phyloP scores from a whole-genome alignment of 2,888 invertebrate genomes.

The Leptopterna dolabrata region DNA sequence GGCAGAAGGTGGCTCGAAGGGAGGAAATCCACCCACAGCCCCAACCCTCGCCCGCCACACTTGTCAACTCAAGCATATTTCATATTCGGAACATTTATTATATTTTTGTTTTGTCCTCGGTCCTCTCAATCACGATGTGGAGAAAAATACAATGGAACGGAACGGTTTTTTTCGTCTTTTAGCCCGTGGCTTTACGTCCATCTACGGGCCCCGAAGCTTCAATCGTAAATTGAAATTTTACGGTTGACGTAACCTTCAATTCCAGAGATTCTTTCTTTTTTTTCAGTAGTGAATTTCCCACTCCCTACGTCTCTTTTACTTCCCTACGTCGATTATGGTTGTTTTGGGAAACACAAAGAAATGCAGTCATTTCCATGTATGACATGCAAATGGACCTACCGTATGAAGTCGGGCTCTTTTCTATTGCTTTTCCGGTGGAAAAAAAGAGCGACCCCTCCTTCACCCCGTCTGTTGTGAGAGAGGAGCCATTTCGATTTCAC shows the following conservation, averaged over 20 bases:
- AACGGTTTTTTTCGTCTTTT: slow-evolving; percentile 36
- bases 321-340: slow-evolving; percentile 51
- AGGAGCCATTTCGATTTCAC: background rate
- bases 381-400: slow-evolving; percentile 58
- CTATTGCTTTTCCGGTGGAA: slow-evolving; percentile 9
- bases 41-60: slow-evolving; percentile 5
- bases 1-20: background rate
- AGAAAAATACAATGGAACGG: slow-evolving; percentile 19
- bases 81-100: slow-evolving; percentile 56
- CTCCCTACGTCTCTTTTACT: slow-evolving; percentile 19
- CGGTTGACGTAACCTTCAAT: slow-evolving; percentile 56
- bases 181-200: slow-evolving; percentile 8
- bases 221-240: slow-evolving; percentile 57
- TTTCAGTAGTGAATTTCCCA: background rate
- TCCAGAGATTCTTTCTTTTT: slow-evolving; percentile 44
- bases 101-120: slow-evolving; percentile 52
- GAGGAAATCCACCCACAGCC: background rate
- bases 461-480: too few relatives aligned
- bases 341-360: slow-evolving; percentile 52
- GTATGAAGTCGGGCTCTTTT: slow-evolving; percentile 32
- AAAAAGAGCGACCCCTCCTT: background rate
- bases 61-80: slow-evolving; percentile 56
- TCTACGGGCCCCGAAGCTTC: slow-evolving; percentile 25
- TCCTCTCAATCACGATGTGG: slow-evolving; percentile 37
- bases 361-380: slow-evolving; percentile 60